These are phyloP conservation scores for Pica pica DNA, from an alignment of 2,113 vertebrate genomes.

Conservation along the genomic window DNA sequence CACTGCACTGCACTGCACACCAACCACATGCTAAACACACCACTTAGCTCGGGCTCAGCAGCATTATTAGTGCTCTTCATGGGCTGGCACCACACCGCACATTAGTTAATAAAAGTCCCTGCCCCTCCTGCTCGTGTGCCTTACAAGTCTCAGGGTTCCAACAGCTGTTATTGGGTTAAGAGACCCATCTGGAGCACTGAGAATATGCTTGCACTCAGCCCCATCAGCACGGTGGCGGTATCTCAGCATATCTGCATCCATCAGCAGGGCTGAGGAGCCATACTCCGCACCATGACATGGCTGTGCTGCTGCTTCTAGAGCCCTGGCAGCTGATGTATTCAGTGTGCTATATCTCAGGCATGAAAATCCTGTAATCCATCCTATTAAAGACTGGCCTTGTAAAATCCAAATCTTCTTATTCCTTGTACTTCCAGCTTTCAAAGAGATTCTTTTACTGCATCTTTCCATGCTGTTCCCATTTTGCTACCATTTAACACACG, in stretches of 20 bases:
- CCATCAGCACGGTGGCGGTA: fast-evolving
- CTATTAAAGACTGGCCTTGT: neutral
- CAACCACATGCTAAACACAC: neutral
- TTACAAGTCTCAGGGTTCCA: neutral
- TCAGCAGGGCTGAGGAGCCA: neutral
- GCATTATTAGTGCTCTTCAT: neutral
- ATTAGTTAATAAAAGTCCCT: neutral
- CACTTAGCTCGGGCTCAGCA: neutral
- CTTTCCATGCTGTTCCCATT: neutral
- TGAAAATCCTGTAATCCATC: neutral
- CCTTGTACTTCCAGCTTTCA: neutral
- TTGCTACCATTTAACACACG: neutral
- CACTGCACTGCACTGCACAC: too few species aligned
- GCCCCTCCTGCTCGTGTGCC: neutral
- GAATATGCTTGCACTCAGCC: neutral
- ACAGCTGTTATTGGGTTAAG: neutral
- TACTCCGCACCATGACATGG: neutral
- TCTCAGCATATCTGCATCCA: neutral
- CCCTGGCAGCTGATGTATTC: neutral
- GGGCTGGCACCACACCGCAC: neutral
- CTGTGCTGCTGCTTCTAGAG: neutral
- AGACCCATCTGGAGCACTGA: neutral
- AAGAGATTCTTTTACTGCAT: neutral
- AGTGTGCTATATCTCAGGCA: neutral
- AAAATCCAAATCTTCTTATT: neutral